These are phyloP conservation scores for Dysmachus trigonus DNA, from an alignment of 2,888 invertebrate genomes.

Conservation along the genomic window DNA sequence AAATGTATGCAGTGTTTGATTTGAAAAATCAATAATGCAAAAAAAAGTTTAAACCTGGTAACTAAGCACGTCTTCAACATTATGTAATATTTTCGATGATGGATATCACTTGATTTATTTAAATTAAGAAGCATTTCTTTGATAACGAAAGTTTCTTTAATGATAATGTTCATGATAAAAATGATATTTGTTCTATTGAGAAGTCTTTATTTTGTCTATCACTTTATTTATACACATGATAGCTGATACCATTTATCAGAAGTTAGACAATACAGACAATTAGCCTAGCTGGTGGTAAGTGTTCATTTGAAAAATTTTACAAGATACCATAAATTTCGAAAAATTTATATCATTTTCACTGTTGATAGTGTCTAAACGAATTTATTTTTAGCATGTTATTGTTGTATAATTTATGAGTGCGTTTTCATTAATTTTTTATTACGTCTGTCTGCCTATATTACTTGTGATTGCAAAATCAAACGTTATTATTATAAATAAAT, in stretches of 20 bases:
- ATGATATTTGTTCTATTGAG: not conserved
- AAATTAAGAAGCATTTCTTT: not conserved
- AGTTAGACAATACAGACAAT: not conserved
- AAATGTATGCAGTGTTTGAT: not conserved
- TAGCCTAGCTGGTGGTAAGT: not conserved
- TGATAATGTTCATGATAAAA: not conserved
- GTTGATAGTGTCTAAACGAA: not conserved
- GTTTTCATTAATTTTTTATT: too few relatives aligned
- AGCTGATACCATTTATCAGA: not conserved
- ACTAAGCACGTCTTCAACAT: not conserved
- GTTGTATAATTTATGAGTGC: not conserved
- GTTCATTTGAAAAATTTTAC: not conserved
- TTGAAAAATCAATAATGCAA: not conserved
- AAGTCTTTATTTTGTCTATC: not conserved
- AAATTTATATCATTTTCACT: not conserved
- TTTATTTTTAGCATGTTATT: not conserved
- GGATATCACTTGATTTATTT: not conserved
- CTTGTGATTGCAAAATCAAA: not conserved
- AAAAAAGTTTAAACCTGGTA: not conserved
- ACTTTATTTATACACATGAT: not conserved
- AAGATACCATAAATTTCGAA: not conserved
- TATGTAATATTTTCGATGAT: not conserved
- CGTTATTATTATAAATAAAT: not conserved
- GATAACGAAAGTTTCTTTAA: not conserved
- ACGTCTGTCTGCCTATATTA: too few relatives aligned